Percentiles rank a stretch among this genome's conserved stretches.
Evolutionary conservation across 1,140 invertebrate genomes (phyloP).

Genomic region (Phenacoccus solenopsis): DNA sequence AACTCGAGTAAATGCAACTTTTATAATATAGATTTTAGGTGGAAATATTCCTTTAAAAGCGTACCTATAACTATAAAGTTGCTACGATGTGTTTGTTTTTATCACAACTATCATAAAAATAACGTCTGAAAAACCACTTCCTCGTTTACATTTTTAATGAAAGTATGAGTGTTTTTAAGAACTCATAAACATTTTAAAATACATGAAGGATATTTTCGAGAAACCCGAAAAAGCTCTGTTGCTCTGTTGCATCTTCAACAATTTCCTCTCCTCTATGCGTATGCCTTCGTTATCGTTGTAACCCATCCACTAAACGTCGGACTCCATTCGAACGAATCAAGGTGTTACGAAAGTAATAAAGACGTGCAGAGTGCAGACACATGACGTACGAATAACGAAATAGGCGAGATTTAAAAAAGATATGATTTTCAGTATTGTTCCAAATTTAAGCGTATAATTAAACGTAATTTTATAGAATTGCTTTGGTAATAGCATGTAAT

Average conservation of each 20-base stretch:
- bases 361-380: no score
- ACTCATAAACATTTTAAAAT: conserved; percentile 3
- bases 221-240: not conserved
- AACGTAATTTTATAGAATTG: no score
- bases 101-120: conserved; percentile 3
- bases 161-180: conserved; percentile 3
- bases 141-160: conserved; percentile 3
- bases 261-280: no score
- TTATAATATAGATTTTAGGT: not conserved
- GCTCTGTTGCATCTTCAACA: not conserved
- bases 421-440: no score
- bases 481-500: no score
- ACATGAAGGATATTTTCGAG: not conserved
- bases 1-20: not conserved
- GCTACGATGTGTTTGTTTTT: conserved; percentile 1
- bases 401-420: no score
- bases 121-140: not conserved
- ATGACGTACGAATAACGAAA: no score
- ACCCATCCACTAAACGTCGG: no score
- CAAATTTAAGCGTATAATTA: no score
- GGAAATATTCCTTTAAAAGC: not conserved
- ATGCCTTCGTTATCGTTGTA: no score
- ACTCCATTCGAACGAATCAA: no score
- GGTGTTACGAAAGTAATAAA: no score
- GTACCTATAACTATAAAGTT: not conserved